Evolutionary conservation across 1,140 invertebrate species (phyloP), one percentile per base, ranked within the genome.

Genomic region (Cherax destructor): DNA sequence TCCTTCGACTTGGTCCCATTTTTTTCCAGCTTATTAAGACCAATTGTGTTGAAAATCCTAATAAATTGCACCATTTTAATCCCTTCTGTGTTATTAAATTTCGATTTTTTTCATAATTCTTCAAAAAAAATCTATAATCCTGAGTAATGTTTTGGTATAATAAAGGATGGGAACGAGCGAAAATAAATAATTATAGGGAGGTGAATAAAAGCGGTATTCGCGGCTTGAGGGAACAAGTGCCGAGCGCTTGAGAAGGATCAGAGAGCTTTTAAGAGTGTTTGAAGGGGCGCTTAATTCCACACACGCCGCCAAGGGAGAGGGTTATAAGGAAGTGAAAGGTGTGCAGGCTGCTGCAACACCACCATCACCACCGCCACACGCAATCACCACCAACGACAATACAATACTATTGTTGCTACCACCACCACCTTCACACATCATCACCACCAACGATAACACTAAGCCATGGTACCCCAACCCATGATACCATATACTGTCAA

Each of bases 301-400:
- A 18, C 65, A 41, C 52, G 52, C 13, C 52, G 13, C 52, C 7
- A 24, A n/a, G 9, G 69, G 7, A 9, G 24, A 21, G n/a, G 69
- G 69, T n/a, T 74, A 74, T 74, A 74, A 74, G 69, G 69, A 74
- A 74, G 69, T 74, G 69, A 74, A 74, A 74, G 69, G 69, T 7
- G n/a, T n/a, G n/a, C n/a, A 11, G 69, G 69, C 16, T 74, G 69
- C 6, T 30, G 69, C 16, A 74, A 74, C 69, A n/a, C 9, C 69
- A n/a, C 24, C 69, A 11, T 13, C 52, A 56, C 52, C 52, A 13
- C 52, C 52, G 52, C 13, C 52, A 41, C 30, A 41, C 30, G 30
- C 30, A 41, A 56, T 56, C 52, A 56, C 52, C 52, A 56, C 52
- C 52, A 10, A 11, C 2, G 30, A 41, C 30, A 41, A 41, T 2